Percentiles rank a stretch among this genome's conserved stretches.
Evolutionary conservation across 1,140 invertebrate genomes (phyloP).

Genomic region (Heliconius congener): DNA sequence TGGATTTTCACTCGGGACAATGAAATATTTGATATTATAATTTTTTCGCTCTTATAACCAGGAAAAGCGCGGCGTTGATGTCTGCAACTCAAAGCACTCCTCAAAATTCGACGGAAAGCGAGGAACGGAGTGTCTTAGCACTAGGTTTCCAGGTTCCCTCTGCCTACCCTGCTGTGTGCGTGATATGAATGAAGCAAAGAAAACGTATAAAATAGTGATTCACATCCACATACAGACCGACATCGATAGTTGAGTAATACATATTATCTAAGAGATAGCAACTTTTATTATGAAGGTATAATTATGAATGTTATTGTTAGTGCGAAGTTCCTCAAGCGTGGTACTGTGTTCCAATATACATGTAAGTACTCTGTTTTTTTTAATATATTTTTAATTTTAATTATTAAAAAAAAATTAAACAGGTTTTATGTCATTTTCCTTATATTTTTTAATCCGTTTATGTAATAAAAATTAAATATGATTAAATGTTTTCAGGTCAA

Average conservation of each 20-base stretch:
- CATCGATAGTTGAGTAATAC: neutral
- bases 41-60: neutral
- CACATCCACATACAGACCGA: neutral
- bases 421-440: too few species aligned
- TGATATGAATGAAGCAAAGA: neutral
- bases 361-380: slow-evolving; percentile 8
- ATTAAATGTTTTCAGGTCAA: neutral
- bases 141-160: neutral
- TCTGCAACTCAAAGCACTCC: neutral
- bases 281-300: neutral
- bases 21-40: too few species aligned
- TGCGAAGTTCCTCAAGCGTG: neutral
- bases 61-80: neutral
- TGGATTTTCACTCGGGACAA: neutral
- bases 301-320: neutral
- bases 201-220: neutral
- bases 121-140: neutral
- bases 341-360: slow-evolving; percentile 24
- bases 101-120: neutral
- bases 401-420: neutral
- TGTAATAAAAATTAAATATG: neutral
- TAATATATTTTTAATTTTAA: neutral
- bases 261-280: neutral
- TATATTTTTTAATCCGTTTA: too few species aligned
- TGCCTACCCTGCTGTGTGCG: neutral